Evolutionary conservation across 2,888 invertebrate genomes (phyloP), one percentile per base, ranked within the genome.

Genomic region (Rhagium mordax): DNA sequence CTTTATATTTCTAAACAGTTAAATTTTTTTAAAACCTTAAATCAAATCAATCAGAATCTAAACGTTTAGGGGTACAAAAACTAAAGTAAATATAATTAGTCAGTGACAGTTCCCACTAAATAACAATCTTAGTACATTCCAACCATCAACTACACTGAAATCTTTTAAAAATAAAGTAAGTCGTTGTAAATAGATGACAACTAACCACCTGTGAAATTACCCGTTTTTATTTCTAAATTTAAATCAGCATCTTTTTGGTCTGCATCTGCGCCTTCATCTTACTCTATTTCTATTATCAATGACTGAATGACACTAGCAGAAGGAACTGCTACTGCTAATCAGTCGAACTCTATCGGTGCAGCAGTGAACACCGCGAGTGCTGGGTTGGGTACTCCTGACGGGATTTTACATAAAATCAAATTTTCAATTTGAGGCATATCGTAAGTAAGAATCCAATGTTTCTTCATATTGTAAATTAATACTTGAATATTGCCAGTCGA

Each of bases 261-360:
- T 47, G 49, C 73, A 71, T 73, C 72, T 67, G 70, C 64, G 53
- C 60, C 16, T 51, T 68, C 57, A 72, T 61, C 71, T 59, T 74
- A 65, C 65, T 65, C 65, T 65, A 65, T 65, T 65, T 65, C 65
- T 65, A 53, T 60, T 72, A 74, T 76, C 74, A 74, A 74, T 74
- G 76, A 75, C 69, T 73, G 74, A 69, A 71, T 76, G 70, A 65
- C 57, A 72, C 67, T 74, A 53, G 24, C 71, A 60, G 66, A 72
- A 65, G 59, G 62, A 49, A 65, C 49, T 65, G 70, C 71, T 74
- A 65, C 49, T 65, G 70, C 71, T 74, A 70, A 76, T 74, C 74
- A 76, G 76, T 76, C 74, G 74, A 51, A 66, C 33, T 59, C 66
- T 76, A 74, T 72, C 76, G 72, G 67, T 74, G 74, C 49, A 27